Conservation (phyloP, 1,140 invertebrate species). For the Papilio dardanus region DNA sequence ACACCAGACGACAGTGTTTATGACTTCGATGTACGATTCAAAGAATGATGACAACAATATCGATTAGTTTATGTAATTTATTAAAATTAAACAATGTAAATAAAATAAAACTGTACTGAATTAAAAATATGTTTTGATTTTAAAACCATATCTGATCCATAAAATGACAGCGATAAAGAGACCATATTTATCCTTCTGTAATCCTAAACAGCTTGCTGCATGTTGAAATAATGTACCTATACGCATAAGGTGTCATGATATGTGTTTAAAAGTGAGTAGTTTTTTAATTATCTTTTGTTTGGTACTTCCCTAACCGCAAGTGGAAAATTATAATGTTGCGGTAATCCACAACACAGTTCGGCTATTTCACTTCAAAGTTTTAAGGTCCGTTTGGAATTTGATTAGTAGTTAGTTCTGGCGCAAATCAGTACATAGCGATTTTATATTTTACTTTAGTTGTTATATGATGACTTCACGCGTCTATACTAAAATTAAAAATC, state of each 20-base stretch:
- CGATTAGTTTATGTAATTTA: neutral
- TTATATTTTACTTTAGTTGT: too few relatives aligned
- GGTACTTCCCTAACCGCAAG: neutral
- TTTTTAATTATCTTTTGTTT: neutral
- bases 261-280: neutral
- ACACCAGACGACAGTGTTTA: constrained; percentile 10
- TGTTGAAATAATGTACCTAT: too few relatives aligned
- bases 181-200: too few relatives aligned
- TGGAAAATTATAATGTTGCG: neutral
- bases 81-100: neutral
- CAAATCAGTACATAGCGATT: too few relatives aligned
- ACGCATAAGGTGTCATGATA: neutral
- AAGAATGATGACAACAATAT: neutral
- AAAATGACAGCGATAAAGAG: neutral
- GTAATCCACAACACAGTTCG: neutral
- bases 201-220: too few relatives aligned
- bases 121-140: neutral
- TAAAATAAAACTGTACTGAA: neutral
- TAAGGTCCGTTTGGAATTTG: neutral
- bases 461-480: neutral
- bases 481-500: too few relatives aligned
- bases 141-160: neutral
- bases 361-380: neutral
- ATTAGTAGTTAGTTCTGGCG: neutral
- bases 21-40: constrained; percentile 36